Evolutionary conservation across 2,888 invertebrate genomes (phyloP), one percentile per base, ranked within the genome.

Genomic region (Hartigia nigra): DNA sequence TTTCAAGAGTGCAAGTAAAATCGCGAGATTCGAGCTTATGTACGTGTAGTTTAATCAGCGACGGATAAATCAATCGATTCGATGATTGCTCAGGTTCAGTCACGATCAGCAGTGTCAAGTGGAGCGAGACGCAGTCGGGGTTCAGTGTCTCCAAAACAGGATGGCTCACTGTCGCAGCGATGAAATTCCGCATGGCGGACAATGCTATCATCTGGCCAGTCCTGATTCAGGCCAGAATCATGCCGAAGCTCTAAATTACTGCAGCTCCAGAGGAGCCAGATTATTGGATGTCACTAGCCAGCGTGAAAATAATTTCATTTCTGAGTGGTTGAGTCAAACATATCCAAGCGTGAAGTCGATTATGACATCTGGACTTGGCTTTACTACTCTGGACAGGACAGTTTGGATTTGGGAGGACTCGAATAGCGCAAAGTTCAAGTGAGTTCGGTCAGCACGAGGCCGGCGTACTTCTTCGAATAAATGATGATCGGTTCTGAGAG

Each of bases 291-390:
- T 94, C 77, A 89, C 91, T 55, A 91, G 90, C n/a, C 91, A 93
- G 87, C 88, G 88, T 69, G 94, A 94, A 86, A 94, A 92, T 85
- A 91, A 94, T 86, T 94, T 94, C 84, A 82, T 94, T 32, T 94
- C 94, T 12, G 93, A 93, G 82, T 91, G 93, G 91, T 85, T 94
- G 77, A 81, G 92, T 74, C 89, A 90, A 55, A 86, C 78, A 34
- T 84, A 91, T 78, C 91, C 92, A 31, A 84, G 89, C 70, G 89
- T 92, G 4, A 84, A 86, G 3, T 89, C 91, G 37, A 84, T 93
- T 12, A 92, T 93, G 89, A 93, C 93, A 31, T 91, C 92, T n/a
- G 93, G 93, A 31, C 87, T 93, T 34, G 92, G 93, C 12, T 90
- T 93, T 75, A 90, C 89, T 3, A 89, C 90, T 2, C 81, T 92